Conservation (phyloP, 2,888 invertebrate genomes). For the Campoletis raptor region DNA sequence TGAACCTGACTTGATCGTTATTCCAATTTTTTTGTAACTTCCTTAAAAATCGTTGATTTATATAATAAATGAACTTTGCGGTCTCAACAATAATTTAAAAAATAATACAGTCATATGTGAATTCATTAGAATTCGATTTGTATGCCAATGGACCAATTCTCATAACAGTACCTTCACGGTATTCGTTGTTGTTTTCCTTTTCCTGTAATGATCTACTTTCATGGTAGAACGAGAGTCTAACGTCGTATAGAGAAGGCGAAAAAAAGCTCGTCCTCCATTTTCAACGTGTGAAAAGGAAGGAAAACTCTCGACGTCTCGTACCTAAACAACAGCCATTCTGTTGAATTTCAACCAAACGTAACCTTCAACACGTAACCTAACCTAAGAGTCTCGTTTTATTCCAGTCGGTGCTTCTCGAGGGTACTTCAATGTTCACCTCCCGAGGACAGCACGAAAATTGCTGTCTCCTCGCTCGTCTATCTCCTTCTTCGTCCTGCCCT, state of each 20-base stretch:
- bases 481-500: constrained; percentile 22
- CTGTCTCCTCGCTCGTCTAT: constrained; percentile 41
- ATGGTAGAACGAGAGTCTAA: constrained; percentile 13
- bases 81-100: no score
- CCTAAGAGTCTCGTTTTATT: constrained; percentile 54
- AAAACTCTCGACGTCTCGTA: constrained; percentile 4
- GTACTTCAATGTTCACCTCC: constrained; percentile 51
- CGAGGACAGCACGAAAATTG: constrained; percentile 63
- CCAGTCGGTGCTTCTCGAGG: constrained; percentile 57
- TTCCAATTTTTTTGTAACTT: no score
- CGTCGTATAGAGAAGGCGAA: constrained; percentile 26
- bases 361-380: constrained; percentile 16
- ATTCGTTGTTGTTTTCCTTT: neutral
- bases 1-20: no score
- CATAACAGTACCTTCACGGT: neutral
- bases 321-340: constrained; percentile 28
- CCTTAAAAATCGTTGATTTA: no score
- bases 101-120: neutral
- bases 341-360: constrained; percentile 40
- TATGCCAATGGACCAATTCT: neutral
- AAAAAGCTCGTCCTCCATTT: constrained; percentile 51
- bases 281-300: constrained; percentile 21
- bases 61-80: no score
- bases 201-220: constrained; percentile 27
- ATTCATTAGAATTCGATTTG: neutral